A percentile compares a stretch with the other conserved stretches of the same genome.
Conservation (phyloP, 2,888 invertebrate genomes). For the Prenolepis imparis region DNA sequence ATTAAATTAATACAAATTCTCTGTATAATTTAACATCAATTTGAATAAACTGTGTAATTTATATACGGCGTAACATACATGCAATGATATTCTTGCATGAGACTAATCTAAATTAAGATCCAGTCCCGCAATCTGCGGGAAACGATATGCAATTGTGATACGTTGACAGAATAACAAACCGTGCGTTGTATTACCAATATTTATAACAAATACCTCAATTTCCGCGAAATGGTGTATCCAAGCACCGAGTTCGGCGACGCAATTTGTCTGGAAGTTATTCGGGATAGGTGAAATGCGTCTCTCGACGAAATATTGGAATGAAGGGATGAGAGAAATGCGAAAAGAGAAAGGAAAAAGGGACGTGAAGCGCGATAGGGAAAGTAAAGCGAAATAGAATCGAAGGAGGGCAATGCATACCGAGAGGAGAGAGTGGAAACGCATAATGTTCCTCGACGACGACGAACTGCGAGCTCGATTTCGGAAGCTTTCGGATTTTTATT, state of each 20-base stretch:
- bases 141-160: conserved; percentile 3
- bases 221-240: background rate
- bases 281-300: conserved; percentile 12
- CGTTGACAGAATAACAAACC: conserved; percentile 8
- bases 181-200: conserved; percentile 16
- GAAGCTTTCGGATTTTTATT: conserved; percentile 70
- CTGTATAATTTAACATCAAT: background rate
- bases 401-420: conserved; percentile 34
- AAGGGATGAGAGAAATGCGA: conserved; percentile 7
- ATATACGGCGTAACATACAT: background rate
- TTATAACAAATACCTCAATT: conserved; percentile 41
- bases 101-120: background rate
- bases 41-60: background rate
- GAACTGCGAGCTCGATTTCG: conserved; percentile 47
- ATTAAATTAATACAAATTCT: background rate
- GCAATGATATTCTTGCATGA: background rate
- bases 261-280: conserved; percentile 50
- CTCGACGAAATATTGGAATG: conserved; percentile 15
- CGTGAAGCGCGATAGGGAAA: conserved; percentile 32
- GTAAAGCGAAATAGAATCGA: conserved; percentile 35
- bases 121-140: too few species aligned
- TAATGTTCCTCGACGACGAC: conserved; percentile 55
- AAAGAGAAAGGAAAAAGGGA: conserved; percentile 3
- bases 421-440: conserved; percentile 41
- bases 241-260: conserved; percentile 15